These are phyloP conservation scores for Apodemia duryi DNA, from an alignment of 2,888 invertebrate species.

Conservation along the genomic window DNA sequence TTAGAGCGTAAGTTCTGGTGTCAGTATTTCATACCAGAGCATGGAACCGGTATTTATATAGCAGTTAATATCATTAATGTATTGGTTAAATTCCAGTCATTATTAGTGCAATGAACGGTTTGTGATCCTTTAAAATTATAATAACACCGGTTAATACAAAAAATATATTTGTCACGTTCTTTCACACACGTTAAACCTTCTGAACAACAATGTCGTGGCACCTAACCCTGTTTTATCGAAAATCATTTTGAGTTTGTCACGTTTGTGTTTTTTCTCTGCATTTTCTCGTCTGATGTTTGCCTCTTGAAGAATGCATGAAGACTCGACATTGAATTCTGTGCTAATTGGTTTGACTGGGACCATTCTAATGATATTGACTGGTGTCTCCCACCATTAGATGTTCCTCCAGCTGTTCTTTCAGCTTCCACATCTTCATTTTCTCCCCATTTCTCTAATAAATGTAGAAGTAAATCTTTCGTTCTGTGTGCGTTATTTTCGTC, in stretches of 20 bases:
- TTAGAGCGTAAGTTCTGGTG: too few species aligned
- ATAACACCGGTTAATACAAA: neutral
- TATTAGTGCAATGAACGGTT: too few species aligned
- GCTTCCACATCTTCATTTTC: conserved; percentile 74
- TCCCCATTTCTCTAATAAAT: conserved; percentile 88
- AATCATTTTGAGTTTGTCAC: conserved; percentile 48
- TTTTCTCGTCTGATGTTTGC: conserved; percentile 74
- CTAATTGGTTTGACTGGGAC: conserved; percentile 85
- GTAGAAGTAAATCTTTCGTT: conserved; percentile 87
- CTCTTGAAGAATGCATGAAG: conserved; percentile 88
- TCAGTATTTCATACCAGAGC: too few species aligned
- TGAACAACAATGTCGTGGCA: conserved; percentile 61
- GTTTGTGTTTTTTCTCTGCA: conserved; percentile 59
- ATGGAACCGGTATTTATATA: too few species aligned
- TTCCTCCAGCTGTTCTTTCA: conserved; percentile 74
- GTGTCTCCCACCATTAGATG: conserved; percentile 71
- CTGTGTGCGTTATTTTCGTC: conserved; percentile 81
- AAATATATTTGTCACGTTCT: conserved; percentile 3
- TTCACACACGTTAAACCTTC: conserved; percentile 33
- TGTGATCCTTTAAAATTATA: too few species aligned
- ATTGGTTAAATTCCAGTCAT: too few species aligned
- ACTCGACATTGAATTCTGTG: conserved; percentile 88
- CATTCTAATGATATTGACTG: conserved; percentile 88
- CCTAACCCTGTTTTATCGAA: conserved; percentile 42
- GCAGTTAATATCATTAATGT: too few species aligned